A percentile compares a stretch with the other conserved stretches of the same genome.
These are phyloP conservation scores for Listrodromus nycthemerus DNA, from an alignment of 2,888 invertebrate species.

Conservation along the genomic window DNA sequence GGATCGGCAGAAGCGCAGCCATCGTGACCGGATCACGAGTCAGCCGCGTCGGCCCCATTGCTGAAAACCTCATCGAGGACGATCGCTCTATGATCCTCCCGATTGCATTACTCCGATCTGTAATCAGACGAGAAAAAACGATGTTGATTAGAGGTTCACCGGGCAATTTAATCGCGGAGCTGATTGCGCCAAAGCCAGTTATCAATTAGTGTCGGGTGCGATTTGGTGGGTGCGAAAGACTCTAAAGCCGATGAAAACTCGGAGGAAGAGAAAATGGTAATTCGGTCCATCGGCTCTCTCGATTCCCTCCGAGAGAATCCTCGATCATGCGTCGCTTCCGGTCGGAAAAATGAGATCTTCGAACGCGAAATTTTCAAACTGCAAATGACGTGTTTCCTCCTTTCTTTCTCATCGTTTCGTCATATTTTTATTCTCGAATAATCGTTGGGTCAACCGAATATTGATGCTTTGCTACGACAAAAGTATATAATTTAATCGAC, in stretches of 20 bases:
- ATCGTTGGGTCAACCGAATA: too few relatives aligned
- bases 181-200: constrained; percentile 50
- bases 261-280: constrained; percentile 3
- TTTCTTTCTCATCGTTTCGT: too few relatives aligned
- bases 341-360: background rate
- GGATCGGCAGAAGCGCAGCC: constrained; percentile 63
- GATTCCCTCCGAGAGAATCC: background rate
- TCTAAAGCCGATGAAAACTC: background rate
- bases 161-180: background rate
- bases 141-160: constrained; percentile 48
- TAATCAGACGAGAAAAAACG: constrained; percentile 69
- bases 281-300: constrained; percentile 1
- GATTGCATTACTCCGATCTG: constrained; percentile 80
- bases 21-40: constrained; percentile 67
- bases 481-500: too few relatives aligned
- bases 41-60: constrained; percentile 76
- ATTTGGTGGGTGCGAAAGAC: background rate
- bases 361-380: background rate
- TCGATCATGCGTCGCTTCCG: too few relatives aligned
- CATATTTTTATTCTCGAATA: too few relatives aligned
- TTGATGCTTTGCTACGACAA: too few relatives aligned
- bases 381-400: too few relatives aligned
- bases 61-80: constrained; percentile 66
- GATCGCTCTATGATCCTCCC: constrained; percentile 71
- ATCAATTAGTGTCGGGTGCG: constrained; percentile 47